phyloP scores from a whole-genome alignment of 2,113 vertebrate species.

The Poeciliopsis turrubarensis region DNA sequence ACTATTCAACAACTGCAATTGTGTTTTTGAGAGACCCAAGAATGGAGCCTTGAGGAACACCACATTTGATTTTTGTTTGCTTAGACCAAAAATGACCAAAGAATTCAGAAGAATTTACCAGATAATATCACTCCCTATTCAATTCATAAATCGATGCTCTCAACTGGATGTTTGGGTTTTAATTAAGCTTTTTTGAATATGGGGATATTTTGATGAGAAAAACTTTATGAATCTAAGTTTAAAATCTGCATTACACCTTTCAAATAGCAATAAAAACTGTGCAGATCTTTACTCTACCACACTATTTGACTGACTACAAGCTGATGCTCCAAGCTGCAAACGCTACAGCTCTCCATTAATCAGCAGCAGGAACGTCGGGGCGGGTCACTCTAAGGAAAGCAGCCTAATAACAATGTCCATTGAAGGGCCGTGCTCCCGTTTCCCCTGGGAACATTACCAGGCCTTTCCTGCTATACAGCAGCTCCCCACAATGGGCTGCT shows the following conservation, averaged over 20 bases:
- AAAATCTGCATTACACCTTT: background rate
- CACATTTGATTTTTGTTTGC: background rate
- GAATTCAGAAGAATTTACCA: too few species aligned
- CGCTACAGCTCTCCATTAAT: constrained; percentile 43
- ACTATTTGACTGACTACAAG: constrained; percentile 13
- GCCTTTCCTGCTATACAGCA: constrained; percentile 66
- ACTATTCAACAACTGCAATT: too few species aligned
- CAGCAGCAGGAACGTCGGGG: constrained; percentile 42
- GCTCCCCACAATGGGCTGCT: constrained; percentile 15
- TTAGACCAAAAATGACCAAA: background rate
- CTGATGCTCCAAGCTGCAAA: constrained; percentile 33
- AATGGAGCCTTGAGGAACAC: background rate
- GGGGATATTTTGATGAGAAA: background rate
- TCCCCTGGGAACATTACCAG: constrained; percentile 64
- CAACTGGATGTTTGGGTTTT: background rate
- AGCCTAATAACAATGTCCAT: constrained; percentile 69
- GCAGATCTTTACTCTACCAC: too few species aligned
- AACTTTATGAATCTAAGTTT: background rate
- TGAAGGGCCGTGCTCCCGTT: constrained; percentile 48
- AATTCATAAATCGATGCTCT: background rate
- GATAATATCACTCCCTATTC: too few species aligned
- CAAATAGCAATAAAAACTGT: too few species aligned
- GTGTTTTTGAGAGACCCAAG: background rate
- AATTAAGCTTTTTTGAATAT: background rate
- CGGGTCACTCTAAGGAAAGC: constrained; percentile 53